phyloP scores from a whole-genome alignment of 2,113 vertebrate genomes.

The Dasypus novemcinctus region DNA sequence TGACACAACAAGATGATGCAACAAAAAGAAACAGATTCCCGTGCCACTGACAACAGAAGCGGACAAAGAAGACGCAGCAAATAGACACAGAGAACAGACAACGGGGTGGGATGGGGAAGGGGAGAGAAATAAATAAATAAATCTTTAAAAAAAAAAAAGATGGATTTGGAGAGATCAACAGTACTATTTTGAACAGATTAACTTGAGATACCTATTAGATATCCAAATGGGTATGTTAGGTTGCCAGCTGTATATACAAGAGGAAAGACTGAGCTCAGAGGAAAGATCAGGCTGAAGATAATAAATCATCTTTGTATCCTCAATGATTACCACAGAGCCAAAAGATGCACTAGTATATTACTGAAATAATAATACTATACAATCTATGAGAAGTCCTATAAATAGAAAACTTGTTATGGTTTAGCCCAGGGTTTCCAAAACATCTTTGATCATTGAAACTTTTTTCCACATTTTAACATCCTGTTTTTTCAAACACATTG shows the following conservation, averaged over 20 bases:
- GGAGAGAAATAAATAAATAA: no score
- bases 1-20: no score
- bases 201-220: not conserved
- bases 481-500: not conserved
- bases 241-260: not conserved
- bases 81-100: not conserved
- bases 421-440: not conserved
- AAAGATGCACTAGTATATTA: not conserved
- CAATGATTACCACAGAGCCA: not conserved
- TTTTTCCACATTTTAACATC: not conserved
- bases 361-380: not conserved
- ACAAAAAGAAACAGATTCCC: no score
- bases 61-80: no score
- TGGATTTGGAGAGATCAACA: not conserved
- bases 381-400: not conserved
- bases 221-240: not conserved
- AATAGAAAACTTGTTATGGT: not conserved
- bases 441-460: conserved; percentile 4
- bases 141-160: not conserved
- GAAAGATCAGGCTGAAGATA: not conserved
- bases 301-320: not conserved
- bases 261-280: not conserved
- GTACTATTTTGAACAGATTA: not conserved
- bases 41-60: no score
- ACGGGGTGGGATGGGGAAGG: no score